Conservation (phyloP, 2,113 vertebrate genomes). For the Corvus hawaiiensis region DNA sequence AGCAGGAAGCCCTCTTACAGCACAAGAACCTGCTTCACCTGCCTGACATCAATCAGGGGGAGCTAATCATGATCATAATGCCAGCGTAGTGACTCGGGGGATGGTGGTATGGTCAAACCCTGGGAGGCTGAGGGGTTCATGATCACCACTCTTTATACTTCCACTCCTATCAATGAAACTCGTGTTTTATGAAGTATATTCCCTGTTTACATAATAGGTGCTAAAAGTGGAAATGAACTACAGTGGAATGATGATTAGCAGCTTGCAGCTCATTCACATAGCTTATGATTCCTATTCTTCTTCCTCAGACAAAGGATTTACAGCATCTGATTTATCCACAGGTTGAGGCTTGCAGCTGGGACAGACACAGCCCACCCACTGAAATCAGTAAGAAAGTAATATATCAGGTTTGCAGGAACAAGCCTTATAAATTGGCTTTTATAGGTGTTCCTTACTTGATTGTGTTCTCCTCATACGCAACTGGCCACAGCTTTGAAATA, state of each 20-base stretch:
- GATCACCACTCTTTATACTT: background rate
- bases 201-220: background rate
- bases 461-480: background rate
- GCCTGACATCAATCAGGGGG: background rate
- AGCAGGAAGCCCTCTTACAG: background rate
- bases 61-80: background rate
- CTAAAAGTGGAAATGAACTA: background rate
- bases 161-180: background rate
- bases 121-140: background rate
- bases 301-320: background rate
- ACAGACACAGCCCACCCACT: background rate
- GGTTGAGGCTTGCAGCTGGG: background rate
- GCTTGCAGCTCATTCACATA: background rate
- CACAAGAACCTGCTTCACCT: background rate
- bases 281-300: background rate
- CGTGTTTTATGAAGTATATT: background rate
- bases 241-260: background rate
- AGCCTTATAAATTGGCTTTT: background rate
- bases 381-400: background rate
- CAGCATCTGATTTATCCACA: background rate
- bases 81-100: fast-evolving
- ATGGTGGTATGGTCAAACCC: background rate
- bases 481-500: background rate
- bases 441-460: background rate
- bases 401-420: background rate